Conservation (phyloP, 1,140 invertebrate species). For the Papilio machaon region DNA sequence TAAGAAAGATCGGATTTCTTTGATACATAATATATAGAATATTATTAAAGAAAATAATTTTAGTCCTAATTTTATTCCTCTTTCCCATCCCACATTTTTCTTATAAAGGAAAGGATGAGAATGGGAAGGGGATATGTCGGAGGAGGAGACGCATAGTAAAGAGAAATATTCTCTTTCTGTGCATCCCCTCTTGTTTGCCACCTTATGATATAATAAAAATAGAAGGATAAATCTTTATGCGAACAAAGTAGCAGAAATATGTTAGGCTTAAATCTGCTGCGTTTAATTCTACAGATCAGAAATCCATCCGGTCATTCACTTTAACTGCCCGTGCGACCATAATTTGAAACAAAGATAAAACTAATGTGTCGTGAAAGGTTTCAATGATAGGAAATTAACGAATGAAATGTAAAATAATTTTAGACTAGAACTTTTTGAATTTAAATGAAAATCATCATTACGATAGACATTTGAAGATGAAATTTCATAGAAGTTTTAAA, state of each 20-base stretch:
- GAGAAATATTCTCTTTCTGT: too few relatives aligned
- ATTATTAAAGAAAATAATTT: neutral
- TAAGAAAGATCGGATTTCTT: constrained; percentile 6
- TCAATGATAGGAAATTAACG: neutral
- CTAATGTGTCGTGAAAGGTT: constrained; percentile 5
- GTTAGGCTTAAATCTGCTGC: neutral
- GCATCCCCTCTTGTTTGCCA: too few relatives aligned
- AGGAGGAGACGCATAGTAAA: too few relatives aligned
- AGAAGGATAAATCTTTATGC: too few relatives aligned
- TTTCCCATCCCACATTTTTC: too few relatives aligned
- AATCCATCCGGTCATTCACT: neutral
- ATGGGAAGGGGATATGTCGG: too few relatives aligned
- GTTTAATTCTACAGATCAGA: neutral
- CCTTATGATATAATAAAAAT: too few relatives aligned
- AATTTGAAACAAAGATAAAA: neutral
- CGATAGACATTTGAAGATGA: too few relatives aligned
- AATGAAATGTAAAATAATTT: neutral
- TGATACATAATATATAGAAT: neutral
- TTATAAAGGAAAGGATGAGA: too few relatives aligned
- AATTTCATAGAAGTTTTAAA: neutral
- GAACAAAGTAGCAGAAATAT: too few relatives aligned
- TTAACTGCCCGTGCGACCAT: neutral
- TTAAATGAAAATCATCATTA: neutral
- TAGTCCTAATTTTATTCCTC: too few relatives aligned
- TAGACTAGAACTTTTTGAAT: neutral